Percentiles rank a stretch among this genome's conserved stretches.
Evolutionary conservation across 2,113 vertebrate genomes (phyloP).

Genomic region (Procavia capensis): DNA sequence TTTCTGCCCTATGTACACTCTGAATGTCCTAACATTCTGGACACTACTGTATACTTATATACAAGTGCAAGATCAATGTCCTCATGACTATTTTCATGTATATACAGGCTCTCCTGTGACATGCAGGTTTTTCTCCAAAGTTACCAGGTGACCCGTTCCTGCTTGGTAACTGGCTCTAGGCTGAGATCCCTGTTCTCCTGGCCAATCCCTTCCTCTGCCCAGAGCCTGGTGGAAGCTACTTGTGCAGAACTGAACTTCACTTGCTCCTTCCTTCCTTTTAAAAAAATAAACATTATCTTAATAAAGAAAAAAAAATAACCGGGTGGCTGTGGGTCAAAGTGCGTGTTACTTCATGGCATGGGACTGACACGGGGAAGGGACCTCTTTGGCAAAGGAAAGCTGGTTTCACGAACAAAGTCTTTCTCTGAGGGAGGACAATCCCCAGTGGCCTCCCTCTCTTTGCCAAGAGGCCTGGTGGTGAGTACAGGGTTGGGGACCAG

Average conservation of each 20-base stretch:
- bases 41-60: constrained; percentile 79
- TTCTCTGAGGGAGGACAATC: neutral
- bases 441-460: neutral
- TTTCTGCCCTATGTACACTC: constrained; percentile 82
- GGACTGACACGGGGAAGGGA: neutral
- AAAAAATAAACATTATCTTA: constrained; percentile 62
- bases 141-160: constrained; percentile 47
- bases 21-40: constrained; percentile 73
- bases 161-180: constrained; percentile 20
- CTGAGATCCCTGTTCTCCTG: neutral
- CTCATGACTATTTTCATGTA: constrained; percentile 66
- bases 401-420: constrained; percentile 54
- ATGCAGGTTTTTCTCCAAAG: neutral
- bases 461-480: neutral
- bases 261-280: constrained; percentile 23
- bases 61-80: constrained; percentile 80
- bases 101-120: constrained; percentile 79
- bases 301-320: neutral
- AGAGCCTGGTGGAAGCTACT: constrained; percentile 60
- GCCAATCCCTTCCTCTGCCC: neutral
- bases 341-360: constrained; percentile 47
- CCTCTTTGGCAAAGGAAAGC: constrained; percentile 66
- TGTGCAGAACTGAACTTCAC: constrained; percentile 42
- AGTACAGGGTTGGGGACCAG: neutral
- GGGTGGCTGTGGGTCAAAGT: neutral